A percentile compares a stretch with the other conserved stretches of the same genome.
These are phyloP conservation scores for Micronisus gabar DNA, from an alignment of 2,113 vertebrate species.

Conservation along the genomic window DNA sequence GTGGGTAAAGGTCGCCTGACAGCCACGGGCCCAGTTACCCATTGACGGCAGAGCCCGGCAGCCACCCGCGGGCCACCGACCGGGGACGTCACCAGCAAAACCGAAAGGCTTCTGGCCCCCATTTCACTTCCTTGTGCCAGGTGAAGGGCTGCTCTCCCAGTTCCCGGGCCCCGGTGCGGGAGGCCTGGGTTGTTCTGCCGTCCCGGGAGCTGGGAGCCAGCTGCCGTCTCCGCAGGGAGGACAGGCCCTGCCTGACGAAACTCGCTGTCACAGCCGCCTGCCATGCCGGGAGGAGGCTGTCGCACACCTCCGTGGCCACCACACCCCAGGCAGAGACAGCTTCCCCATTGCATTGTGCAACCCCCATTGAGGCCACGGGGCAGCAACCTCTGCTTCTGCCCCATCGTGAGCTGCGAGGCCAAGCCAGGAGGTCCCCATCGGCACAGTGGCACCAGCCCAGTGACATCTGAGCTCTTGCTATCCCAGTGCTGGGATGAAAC, in stretches of 20 bases:
- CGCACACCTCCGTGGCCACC: neutral
- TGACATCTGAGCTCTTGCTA: accelerated
- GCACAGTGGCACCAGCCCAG: accelerated
- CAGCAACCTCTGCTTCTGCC: no score
- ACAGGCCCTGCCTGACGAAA: neutral
- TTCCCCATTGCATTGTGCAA: neutral
- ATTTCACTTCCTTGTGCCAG: accelerated
- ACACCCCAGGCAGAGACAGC: neutral
- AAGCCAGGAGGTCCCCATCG: accelerated
- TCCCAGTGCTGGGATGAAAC: neutral
- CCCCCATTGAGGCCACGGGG: no score
- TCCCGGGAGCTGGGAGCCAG: neutral
- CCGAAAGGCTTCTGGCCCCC: neutral
- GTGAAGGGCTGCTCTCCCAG: neutral
- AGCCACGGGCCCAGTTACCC: neutral
- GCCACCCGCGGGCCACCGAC: neutral
- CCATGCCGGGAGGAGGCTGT: neutral
- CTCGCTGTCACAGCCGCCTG: neutral
- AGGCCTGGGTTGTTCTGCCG: neutral
- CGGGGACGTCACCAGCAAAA: neutral
- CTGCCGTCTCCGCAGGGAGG: neutral
- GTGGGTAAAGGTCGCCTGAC: no score
- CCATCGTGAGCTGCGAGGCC: accelerated
- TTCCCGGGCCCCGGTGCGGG: neutral
- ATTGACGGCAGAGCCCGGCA: neutral